Conservation (phyloP, 2,888 invertebrate genomes). For the Lottia gigantea region DNA sequence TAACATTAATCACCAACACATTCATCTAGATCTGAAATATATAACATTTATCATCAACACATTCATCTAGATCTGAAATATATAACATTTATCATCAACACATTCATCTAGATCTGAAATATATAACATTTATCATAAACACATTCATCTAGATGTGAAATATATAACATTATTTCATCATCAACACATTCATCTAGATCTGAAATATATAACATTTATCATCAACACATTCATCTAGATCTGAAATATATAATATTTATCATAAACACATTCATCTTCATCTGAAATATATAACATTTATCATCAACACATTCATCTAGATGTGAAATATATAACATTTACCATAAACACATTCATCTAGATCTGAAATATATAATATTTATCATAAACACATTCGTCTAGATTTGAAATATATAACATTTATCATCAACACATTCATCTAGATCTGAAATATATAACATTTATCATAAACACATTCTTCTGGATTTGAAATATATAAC, state of each 20-base stretch:
- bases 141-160: slow-evolving; percentile 89
- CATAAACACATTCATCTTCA: slow-evolving; percentile 81
- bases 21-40: too few species aligned
- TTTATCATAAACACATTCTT: too few species aligned
- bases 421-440: too few species aligned
- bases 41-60: slow-evolving; percentile 69
- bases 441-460: too few species aligned
- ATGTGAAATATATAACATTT: slow-evolving; percentile 69
- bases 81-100: slow-evolving; percentile 71
- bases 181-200: slow-evolving; percentile 85
- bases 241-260: slow-evolving; percentile 70
- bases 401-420: too few species aligned
- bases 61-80: slow-evolving; percentile 82
- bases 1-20: too few species aligned
- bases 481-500: too few species aligned
- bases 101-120: slow-evolving; percentile 83
- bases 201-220: slow-evolving; percentile 69
- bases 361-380: too few species aligned
- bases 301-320: slow-evolving; percentile 82
- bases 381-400: too few species aligned
- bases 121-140: slow-evolving; percentile 71
- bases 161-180: too few species aligned
- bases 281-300: slow-evolving; percentile 72
- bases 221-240: slow-evolving; percentile 83
- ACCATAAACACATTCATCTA: too few species aligned